These are phyloP conservation scores for Coregonus ussuriensis DNA, from an alignment of 2,797 vertebrate genomes.

Conservation along the genomic window DNA sequence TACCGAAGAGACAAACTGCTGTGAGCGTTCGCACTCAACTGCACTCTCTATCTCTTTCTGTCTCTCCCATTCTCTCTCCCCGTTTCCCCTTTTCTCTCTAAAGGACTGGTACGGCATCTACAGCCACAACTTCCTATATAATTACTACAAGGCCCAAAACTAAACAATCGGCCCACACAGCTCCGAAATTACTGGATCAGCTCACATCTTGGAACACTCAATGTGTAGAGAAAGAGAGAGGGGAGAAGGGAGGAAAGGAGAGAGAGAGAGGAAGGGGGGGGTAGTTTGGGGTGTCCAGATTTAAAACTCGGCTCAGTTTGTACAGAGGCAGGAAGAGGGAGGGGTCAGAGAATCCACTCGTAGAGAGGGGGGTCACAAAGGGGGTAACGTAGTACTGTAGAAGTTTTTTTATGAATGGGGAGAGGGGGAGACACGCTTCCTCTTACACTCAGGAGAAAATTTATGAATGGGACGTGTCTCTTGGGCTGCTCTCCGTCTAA, in stretches of 20 bases:
- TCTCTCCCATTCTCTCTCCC: constrained; percentile 8
- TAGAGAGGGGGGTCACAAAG: constrained; percentile 39
- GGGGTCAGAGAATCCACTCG: constrained; percentile 75
- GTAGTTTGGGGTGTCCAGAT: constrained; percentile 44
- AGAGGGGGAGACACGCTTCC: constrained; percentile 61
- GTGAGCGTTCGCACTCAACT: constrained; percentile 29
- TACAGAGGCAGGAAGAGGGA: constrained; percentile 80
- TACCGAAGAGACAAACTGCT: constrained; percentile 38
- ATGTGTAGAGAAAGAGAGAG: constrained; percentile 10
- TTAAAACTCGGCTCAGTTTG: constrained; percentile 73
- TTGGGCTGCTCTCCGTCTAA: constrained; percentile 45
- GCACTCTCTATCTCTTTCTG: not conserved
- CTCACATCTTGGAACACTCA: constrained; percentile 80
- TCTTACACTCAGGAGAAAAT: constrained; percentile 72
- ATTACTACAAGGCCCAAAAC: constrained; percentile 78
- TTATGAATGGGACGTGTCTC: constrained; percentile 77
- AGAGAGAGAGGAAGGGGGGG: not conserved
- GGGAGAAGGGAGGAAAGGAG: not conserved
- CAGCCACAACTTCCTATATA: constrained; percentile 76
- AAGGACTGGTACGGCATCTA: constrained; percentile 62
- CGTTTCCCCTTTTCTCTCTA: constrained; percentile 17
- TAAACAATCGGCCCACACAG: constrained; percentile 79
- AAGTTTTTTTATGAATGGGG: constrained; percentile 75
- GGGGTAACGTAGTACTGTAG: constrained; percentile 62
- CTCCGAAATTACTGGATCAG: constrained; percentile 71